Evolutionary conservation across 1,140 invertebrate species (phyloP).

Genomic region (Babylonia areolata): DNA sequence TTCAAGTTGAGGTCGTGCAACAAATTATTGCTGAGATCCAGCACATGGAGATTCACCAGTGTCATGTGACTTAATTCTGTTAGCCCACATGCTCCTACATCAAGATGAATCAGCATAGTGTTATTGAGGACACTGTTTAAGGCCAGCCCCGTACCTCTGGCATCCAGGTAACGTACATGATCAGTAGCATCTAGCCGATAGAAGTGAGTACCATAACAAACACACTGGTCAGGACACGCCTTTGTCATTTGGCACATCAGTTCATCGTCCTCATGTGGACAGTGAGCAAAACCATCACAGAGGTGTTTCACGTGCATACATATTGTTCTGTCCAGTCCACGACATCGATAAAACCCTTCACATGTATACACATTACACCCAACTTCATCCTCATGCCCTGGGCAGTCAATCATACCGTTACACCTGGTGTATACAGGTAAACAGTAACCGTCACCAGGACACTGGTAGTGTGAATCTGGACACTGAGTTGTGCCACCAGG

Average conservation of each 20-base stretch:
- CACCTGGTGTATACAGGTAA: too few species aligned
- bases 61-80: background rate
- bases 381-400: background rate
- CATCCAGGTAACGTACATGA: background rate
- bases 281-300: background rate
- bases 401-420: background rate
- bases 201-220: background rate
- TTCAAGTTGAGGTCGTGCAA: background rate
- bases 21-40: background rate
- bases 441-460: too few species aligned
- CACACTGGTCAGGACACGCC: background rate
- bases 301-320: background rate
- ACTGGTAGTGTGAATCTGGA: too few species aligned
- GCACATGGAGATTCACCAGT: background rate
- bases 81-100: background rate
- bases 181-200: background rate
- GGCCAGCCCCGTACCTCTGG: background rate
- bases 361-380: background rate
- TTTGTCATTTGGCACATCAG: background rate
- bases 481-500: too few species aligned
- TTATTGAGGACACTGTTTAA: background rate
- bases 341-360: background rate
- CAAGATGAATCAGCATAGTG: slow-evolving; percentile 4
- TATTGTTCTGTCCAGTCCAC: background rate
- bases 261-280: slow-evolving; percentile 1